phyloP scores from a whole-genome alignment of 2,113 vertebrate species.

The Pollimyrus isidori region DNA sequence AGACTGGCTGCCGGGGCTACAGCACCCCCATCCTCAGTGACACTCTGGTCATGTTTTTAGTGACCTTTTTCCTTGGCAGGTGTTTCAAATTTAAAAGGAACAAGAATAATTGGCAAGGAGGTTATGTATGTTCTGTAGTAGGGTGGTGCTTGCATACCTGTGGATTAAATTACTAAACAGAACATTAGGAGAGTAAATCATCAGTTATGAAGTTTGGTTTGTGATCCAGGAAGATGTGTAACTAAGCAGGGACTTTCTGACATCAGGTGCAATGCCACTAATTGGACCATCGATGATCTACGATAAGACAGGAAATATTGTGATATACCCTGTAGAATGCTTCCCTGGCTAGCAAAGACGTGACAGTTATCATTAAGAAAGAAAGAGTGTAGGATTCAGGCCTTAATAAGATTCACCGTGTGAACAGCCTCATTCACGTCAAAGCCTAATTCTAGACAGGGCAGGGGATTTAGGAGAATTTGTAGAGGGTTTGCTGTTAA shows the following conservation, averaged over 20 bases:
- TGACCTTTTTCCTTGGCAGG: not conserved
- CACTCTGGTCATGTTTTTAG: slow-evolving; percentile 57
- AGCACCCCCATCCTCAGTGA: slow-evolving; percentile 79
- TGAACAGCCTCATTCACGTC: not conserved
- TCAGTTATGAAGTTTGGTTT: not conserved
- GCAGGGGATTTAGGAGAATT: not conserved
- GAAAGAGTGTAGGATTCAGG: not conserved
- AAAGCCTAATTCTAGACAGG: not conserved
- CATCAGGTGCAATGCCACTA: not conserved
- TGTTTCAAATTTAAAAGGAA: not conserved
- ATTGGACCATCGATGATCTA: not conserved
- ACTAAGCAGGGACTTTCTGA: not conserved
- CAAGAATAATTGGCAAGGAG: not conserved
- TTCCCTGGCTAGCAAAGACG: not conserved
- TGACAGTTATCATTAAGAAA: not conserved
- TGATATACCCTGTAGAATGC: not conserved
- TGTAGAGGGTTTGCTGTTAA: not conserved
- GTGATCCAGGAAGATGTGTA: not conserved
- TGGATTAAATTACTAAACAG: not conserved
- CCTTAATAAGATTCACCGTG: not conserved
- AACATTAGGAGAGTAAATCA: not conserved
- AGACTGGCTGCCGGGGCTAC: not conserved
- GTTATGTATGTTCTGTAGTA: not conserved
- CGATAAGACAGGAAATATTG: not conserved
- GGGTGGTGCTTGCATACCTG: not conserved